phyloP scores from a whole-genome alignment of 2,888 invertebrate species.

The Meteorus cinctellus region DNA sequence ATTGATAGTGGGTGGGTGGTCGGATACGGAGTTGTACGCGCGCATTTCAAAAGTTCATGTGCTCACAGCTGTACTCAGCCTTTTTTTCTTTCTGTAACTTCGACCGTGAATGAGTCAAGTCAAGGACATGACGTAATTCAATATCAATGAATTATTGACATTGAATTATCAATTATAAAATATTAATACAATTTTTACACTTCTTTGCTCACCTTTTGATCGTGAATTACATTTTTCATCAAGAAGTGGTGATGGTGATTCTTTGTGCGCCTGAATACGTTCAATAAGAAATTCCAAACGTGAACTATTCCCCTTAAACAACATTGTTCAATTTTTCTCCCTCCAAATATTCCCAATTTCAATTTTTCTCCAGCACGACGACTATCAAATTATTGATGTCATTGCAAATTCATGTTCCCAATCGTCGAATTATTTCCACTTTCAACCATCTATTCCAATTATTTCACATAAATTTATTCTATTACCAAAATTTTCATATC shows the following conservation, averaged over 20 bases:
- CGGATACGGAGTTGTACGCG: background rate
- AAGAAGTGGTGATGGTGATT: slow-evolving; percentile 75
- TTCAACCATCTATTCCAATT: too few relatives aligned
- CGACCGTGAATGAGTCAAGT: background rate
- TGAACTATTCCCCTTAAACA: slow-evolving; percentile 91
- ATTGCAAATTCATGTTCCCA: background rate
- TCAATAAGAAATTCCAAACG: slow-evolving; percentile 88
- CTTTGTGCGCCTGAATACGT: slow-evolving; percentile 90
- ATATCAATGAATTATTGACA: too few relatives aligned
- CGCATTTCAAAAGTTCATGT: background rate
- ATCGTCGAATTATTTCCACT: background rate
- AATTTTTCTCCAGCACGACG: too few relatives aligned
- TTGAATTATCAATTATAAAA: too few relatives aligned
- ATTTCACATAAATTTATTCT: background rate
- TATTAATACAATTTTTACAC: slow-evolving; percentile 13
- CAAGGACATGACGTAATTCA: background rate
- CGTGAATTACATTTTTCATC: slow-evolving; percentile 57
- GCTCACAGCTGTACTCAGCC: too few relatives aligned
- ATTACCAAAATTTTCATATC: background rate
- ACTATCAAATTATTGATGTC: background rate
- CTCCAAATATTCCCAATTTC: background rate
- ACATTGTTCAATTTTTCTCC: slow-evolving; percentile 75
- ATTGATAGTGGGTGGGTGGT: background rate
- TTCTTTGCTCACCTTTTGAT: slow-evolving; percentile 62
- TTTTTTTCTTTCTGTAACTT: background rate